These are phyloP conservation scores for Oplegnathus fasciatus DNA, from an alignment of 2,113 vertebrate genomes.

Conservation along the genomic window DNA sequence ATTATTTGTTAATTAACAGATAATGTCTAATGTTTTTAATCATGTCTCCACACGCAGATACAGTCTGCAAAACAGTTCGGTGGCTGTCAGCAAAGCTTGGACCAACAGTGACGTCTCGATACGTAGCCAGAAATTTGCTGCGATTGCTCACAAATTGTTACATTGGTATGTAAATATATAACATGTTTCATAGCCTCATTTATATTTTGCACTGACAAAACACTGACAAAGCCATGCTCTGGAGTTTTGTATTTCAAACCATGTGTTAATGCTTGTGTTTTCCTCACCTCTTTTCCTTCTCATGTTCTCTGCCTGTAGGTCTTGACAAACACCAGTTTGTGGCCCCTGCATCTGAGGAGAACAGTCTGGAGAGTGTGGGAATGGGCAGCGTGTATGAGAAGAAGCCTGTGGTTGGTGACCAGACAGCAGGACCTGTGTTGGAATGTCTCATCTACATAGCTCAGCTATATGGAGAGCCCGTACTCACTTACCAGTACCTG, in stretches of 20 bases:
- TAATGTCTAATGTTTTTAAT: neutral
- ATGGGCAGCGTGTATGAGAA: slow-evolving; percentile 93
- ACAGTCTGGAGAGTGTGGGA: slow-evolving; percentile 83
- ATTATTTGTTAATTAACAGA: neutral
- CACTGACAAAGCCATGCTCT: neutral
- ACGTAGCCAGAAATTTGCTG: slow-evolving; percentile 94
- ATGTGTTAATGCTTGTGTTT: neutral
- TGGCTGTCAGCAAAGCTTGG: slow-evolving; percentile 97
- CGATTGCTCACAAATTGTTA: slow-evolving; percentile 96
- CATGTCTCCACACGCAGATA: slow-evolving; percentile 86
- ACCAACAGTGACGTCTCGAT: slow-evolving; percentile 93
- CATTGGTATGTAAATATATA: slow-evolving; percentile 84
- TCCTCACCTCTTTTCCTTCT: neutral
- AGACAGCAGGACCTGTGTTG: slow-evolving; percentile 91
- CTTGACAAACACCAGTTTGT: slow-evolving; percentile 93
- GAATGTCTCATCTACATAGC: slow-evolving; percentile 94
- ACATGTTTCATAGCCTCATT: neutral
- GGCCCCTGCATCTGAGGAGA: slow-evolving; percentile 81
- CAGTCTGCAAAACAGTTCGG: slow-evolving; percentile 95
- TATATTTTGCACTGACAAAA: neutral
- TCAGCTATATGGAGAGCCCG: slow-evolving; percentile 95
- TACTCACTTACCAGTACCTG: slow-evolving; percentile 97
- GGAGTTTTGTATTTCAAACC: neutral
- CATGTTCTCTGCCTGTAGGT: slow-evolving; percentile 80
- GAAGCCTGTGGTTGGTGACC: slow-evolving; percentile 91